phyloP scores from a whole-genome alignment of 2,797 vertebrate genomes.

The Glossophaga mutica region DNA sequence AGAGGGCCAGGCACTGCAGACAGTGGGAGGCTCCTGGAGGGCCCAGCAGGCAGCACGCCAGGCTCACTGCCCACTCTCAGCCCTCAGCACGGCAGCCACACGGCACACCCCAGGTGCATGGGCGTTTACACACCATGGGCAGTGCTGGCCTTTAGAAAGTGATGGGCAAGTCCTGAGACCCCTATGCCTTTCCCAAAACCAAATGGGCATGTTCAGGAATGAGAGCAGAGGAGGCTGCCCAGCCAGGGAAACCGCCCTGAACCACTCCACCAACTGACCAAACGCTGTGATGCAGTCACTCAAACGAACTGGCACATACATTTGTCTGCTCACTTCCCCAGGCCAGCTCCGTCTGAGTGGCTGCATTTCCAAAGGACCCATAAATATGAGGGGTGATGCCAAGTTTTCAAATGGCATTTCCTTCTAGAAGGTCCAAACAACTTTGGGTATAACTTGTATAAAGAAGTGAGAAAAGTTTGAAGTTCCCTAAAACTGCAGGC shows the following conservation, averaged over 20 bases:
- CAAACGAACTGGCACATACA: rapidly evolving
- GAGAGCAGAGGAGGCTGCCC: not conserved
- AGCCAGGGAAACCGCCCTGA: not conserved
- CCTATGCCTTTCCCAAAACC: not conserved
- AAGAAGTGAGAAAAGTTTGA: not conserved
- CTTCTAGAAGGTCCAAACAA: not conserved
- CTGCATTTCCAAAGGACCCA: not conserved
- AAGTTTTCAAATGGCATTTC: not conserved
- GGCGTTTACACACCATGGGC: rapidly evolving
- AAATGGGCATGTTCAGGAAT: not conserved
- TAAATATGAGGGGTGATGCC: not conserved
- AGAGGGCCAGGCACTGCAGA: not conserved
- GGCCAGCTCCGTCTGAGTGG: not conserved
- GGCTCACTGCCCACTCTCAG: not conserved
- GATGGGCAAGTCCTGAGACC: too few species aligned
- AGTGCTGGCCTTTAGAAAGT: not conserved
- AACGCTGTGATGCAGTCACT: not conserved
- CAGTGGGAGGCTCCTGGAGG: not conserved
- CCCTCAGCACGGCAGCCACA: not conserved
- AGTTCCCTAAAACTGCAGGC: not conserved
- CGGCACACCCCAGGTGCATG: not conserved
- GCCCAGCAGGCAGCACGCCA: too few species aligned
- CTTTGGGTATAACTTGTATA: not conserved
- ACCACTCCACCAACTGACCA: too few species aligned
- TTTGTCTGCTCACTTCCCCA: not conserved